These are phyloP conservation scores for Meloidogyne exigua DNA, from an alignment of 1,140 invertebrate species.

Conservation along the genomic window DNA sequence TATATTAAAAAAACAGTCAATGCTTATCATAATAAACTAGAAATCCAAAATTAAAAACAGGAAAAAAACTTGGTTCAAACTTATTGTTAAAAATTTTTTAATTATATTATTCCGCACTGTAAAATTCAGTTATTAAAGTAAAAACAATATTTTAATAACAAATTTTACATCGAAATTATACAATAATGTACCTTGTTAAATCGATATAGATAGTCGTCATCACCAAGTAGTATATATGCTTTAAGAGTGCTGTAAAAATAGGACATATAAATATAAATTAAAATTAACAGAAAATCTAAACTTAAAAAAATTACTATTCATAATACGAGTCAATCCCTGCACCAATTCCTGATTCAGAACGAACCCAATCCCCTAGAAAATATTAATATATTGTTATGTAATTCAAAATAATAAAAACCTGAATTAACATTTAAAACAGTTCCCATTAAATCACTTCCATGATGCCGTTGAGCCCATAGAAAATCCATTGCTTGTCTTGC, in stretches of 20 bases:
- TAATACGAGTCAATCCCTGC: constrained; percentile 98
- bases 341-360: constrained; percentile 86
- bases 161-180: too few relatives aligned
- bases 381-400: neutral
- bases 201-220: constrained; percentile 82
- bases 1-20: too few relatives aligned
- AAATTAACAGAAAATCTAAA: too few relatives aligned
- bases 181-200: constrained; percentile 73
- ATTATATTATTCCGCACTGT: too few relatives aligned
- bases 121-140: too few relatives aligned
- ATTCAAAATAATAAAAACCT: constrained; percentile 75
- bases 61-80: too few relatives aligned
- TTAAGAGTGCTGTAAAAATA: constrained; percentile 26
- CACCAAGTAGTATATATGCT: constrained; percentile 76
- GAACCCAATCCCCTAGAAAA: constrained; percentile 28
- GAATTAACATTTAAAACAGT: constrained; percentile 92
- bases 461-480: constrained; percentile 87
- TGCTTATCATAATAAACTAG: too few relatives aligned
- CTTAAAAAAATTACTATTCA: constrained; percentile 87
- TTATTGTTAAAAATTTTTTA: too few relatives aligned
- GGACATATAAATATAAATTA: neutral
- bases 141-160: too few relatives aligned
- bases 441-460: constrained; percentile 83
- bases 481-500: constrained; percentile 93
- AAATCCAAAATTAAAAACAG: too few relatives aligned